phyloP scores from a whole-genome alignment of 30 jellyfish, hydroid and myxozoan genomes.

The Hydra vulgaris region DNA sequence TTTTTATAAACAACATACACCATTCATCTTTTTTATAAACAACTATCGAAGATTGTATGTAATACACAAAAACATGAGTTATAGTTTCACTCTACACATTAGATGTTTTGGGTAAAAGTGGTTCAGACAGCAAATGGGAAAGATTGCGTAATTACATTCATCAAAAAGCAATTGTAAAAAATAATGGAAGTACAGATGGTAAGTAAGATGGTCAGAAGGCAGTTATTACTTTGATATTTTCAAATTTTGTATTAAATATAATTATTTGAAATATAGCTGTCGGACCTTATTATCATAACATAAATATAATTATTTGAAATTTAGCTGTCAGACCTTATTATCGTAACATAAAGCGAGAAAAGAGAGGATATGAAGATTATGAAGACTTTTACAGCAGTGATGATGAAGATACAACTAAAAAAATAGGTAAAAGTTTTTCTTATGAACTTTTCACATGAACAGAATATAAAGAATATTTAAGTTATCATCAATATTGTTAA shows the following conservation, averaged over 20 bases:
- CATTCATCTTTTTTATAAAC: not conserved
- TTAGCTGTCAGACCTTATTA: constrained; percentile 16
- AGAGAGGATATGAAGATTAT: constrained; percentile 9
- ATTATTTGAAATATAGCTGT: too few species aligned
- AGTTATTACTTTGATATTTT: too few species aligned
- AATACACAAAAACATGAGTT: not conserved
- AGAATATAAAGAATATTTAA: too few species aligned
- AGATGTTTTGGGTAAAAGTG: not conserved
- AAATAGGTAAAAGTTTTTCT: not conserved
- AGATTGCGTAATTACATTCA: not conserved
- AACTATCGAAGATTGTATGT: too few species aligned
- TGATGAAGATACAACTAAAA: not conserved
- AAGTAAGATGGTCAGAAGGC: too few species aligned
- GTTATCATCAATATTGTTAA: too few species aligned
- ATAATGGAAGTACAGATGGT: not conserved
- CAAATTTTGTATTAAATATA: too few species aligned
- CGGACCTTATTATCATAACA: too few species aligned
- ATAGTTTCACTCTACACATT: not conserved
- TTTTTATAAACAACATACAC: too few species aligned
- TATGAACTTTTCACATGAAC: too few species aligned
- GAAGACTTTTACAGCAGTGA: constrained; percentile 13
- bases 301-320: not conserved
- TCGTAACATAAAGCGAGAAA: constrained; percentile 20
- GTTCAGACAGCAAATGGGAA: not conserved
- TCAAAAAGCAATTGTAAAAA: not conserved